A percentile compares a stretch with the other conserved stretches of the same genome.
phyloP scores from a whole-genome alignment of 2,113 vertebrate genomes.

The Thamnaconus septentrionalis region DNA sequence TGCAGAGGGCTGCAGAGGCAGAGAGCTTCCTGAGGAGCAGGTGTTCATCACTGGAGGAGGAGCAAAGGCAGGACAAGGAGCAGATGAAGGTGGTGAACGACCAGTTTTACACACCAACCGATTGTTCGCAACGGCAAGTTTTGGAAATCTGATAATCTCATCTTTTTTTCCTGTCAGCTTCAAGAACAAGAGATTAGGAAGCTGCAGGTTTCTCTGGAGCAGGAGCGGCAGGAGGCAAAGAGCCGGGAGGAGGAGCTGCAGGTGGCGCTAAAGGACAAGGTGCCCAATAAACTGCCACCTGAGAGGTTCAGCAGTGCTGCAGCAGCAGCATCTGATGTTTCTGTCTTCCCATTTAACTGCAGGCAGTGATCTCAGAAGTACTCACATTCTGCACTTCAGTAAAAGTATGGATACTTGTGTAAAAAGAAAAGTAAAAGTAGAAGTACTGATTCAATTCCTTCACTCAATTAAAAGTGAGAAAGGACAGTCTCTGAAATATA shows the following conservation, averaged over 20 bases:
- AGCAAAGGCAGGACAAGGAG: constrained; percentile 54
- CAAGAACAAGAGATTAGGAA: constrained; percentile 67
- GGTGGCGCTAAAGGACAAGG: constrained; percentile 43
- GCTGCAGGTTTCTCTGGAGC: constrained; percentile 55
- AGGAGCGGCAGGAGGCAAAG: constrained; percentile 52
- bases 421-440: no score
- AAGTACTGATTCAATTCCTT: no score
- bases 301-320: neutral
- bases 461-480: no score
- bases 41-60: constrained; percentile 64
- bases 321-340: neutral
- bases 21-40: constrained; percentile 58
- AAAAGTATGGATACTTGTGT: no score
- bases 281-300: constrained; percentile 13
- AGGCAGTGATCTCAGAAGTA: no score
- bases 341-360: no score
- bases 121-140: no score
- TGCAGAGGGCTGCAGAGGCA: constrained; percentile 63
- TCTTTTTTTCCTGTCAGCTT: constrained; percentile 33
- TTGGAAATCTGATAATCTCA: no score
- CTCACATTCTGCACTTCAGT: no score
- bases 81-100: constrained; percentile 13
- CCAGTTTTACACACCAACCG: no score
- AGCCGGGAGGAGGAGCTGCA: constrained; percentile 56
- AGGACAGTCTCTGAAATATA: no score